Conservation (phyloP, 2,113 vertebrate genomes). For the Hydrochoerus hydrochaeris region DNA sequence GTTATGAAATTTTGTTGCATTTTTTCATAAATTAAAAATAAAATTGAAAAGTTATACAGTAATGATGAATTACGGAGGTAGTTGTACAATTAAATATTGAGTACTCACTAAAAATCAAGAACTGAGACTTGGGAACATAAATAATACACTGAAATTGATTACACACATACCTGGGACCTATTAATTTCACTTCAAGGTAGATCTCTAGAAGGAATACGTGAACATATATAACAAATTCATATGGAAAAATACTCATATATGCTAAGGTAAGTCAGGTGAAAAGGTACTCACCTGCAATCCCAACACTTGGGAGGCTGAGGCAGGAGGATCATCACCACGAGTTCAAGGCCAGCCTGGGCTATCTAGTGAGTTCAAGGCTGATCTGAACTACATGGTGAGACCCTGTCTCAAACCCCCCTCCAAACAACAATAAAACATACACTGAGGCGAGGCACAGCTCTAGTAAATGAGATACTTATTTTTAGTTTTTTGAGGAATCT, state of each 20-base stretch:
- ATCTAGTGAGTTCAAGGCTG: not conserved
- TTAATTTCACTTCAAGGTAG: not conserved
- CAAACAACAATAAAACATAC: not conserved
- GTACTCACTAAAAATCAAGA: not conserved
- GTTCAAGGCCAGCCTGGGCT: no score
- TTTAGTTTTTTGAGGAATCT: not conserved
- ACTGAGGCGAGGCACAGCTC: not conserved
- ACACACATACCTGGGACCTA: not conserved
- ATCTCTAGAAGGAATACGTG: not conserved
- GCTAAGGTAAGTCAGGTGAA: not conserved
- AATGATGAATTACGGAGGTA: not conserved
- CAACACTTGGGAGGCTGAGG: not conserved
- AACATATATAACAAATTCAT: not conserved
- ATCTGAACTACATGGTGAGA: not conserved
- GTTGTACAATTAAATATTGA: not conserved
- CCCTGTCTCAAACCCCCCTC: not conserved
- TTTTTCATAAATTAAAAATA: not conserved
- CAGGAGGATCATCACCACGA: not conserved
- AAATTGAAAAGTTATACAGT: not conserved
- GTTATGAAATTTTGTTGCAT: not conserved
- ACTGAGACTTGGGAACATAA: not conserved
- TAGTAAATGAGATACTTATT: not conserved
- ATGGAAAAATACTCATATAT: not conserved
- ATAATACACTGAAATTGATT: not conserved
- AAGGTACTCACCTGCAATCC: not conserved